These are phyloP conservation scores for Mus minutoides DNA, from an alignment of 2,797 vertebrate genomes.

Conservation along the genomic window DNA sequence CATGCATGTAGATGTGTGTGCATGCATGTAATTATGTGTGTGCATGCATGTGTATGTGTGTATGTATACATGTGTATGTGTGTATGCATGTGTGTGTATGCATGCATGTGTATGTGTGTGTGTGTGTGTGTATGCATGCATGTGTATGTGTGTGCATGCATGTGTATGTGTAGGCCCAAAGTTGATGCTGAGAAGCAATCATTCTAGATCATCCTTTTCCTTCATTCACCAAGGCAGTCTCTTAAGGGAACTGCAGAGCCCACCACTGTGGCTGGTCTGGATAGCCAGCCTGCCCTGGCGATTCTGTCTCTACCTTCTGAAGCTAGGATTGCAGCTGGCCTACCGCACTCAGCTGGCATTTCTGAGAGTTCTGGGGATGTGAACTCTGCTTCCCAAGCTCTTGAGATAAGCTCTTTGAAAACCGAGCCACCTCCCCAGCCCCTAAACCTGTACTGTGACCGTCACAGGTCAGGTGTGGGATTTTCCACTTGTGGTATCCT, in stretches of 20 bases:
- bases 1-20: no score
- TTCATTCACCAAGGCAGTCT: not conserved
- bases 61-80: no score
- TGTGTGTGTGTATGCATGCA: no score
- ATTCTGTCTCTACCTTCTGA: not conserved
- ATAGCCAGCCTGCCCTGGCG: not conserved
- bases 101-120: no score
- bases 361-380: not conserved
- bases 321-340: no score
- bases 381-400: not conserved
- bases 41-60: no score
- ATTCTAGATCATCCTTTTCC: not conserved
- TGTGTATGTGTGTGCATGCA: not conserved
- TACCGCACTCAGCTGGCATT: not conserved
- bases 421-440: not conserved
- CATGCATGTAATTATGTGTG: no score
- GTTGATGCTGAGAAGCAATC: no score
- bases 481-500: not conserved
- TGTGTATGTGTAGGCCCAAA: no score
- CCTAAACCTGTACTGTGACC: not conserved
- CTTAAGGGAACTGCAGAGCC: not conserved
- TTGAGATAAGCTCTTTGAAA: not conserved
- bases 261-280: not conserved
- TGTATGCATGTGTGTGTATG: no score
- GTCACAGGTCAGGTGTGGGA: not conserved